Base-by-base conservation (phyloP, 2,797 vertebrate genomes). In the Xiphorhynchus erythropygius region DNA sequence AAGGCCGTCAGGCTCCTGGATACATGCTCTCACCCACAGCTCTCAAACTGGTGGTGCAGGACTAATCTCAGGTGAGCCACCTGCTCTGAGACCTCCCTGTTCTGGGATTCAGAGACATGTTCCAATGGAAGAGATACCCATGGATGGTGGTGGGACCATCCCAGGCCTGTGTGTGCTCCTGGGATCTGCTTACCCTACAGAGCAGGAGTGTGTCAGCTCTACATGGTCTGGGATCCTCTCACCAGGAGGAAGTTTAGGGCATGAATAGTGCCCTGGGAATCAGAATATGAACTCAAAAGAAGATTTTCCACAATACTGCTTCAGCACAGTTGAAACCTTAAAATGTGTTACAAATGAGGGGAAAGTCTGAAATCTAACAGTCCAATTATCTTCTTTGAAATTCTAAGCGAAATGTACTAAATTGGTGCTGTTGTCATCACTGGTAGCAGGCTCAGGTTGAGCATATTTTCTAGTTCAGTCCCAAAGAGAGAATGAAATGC, bases 101-200 rank as follows among this genome's bases (percentile, higher is more conserved):
- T 81, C 59, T 37, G 19, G 32, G 19, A 67, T 13, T 30, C 32
- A 59, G 37, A 85, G 62, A 11, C 1, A 8, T 37, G 47, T 18
- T 69, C 46, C 0, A 0, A 60, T 12, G 46, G 14, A 64, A 22
- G 7, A 46, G 46, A 57, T 41, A n/a, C 41, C 5, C 0, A 0
- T 11, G 28, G 24, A 55, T 11, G 10, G 30, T 18, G 60, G 13
- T 50, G 28, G 47, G 33, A 55, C 47, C n/a, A 37, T 25, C 25
- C 35, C 49, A 79, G 35, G 8, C 17, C 50, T n/a, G 4, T 1
- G 6, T 5, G 13, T 19, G 32, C 39, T 76, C n/a, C 50, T 41
- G 57, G n/a, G 30, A 81, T 27, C 65, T 75, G 32, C 42, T 35
- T 24, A 50, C 9, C 18, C 41, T 74, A 18, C 0, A 4, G 32